Evolutionary conservation across 2,113 vertebrate genomes (phyloP).

Genomic region (Mandrillus leucophaeus): DNA sequence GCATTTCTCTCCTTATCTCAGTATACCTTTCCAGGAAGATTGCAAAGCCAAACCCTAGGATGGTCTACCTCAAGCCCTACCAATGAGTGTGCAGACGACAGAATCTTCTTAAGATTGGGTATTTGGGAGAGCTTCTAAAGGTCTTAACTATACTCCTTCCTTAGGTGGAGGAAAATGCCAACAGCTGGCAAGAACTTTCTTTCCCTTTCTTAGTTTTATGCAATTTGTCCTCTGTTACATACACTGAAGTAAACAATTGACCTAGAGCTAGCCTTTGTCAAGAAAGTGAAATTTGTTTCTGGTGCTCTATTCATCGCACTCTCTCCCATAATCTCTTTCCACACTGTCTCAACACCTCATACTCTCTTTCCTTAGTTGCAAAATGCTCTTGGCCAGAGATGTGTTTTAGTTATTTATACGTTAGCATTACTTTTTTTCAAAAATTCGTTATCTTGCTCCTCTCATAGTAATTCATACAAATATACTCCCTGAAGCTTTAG

Average conservation of each 20-base stretch:
- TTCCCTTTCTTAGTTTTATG: background rate
- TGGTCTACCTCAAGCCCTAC: background rate
- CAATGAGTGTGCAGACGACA: background rate
- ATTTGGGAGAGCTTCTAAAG: background rate
- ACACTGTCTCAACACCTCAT: background rate
- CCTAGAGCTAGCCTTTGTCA: background rate
- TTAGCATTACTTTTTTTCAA: background rate
- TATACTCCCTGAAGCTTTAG: background rate
- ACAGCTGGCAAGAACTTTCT: background rate
- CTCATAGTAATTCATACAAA: background rate
- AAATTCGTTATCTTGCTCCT: background rate
- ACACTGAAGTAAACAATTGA: background rate
- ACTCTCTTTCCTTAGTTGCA: background rate
- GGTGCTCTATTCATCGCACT: background rate
- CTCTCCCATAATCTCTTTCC: background rate
- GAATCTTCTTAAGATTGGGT: background rate
- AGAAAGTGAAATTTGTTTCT: background rate
- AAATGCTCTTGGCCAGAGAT: background rate
- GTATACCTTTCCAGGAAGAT: background rate
- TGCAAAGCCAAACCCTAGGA: background rate
- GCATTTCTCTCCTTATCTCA: background rate
- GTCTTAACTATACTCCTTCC: background rate
- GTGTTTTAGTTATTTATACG: background rate
- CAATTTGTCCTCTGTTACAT: background rate
- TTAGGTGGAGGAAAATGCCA: background rate